Conservation (phyloP, 2,888 invertebrate genomes). For the Aplocera efformata region DNA sequence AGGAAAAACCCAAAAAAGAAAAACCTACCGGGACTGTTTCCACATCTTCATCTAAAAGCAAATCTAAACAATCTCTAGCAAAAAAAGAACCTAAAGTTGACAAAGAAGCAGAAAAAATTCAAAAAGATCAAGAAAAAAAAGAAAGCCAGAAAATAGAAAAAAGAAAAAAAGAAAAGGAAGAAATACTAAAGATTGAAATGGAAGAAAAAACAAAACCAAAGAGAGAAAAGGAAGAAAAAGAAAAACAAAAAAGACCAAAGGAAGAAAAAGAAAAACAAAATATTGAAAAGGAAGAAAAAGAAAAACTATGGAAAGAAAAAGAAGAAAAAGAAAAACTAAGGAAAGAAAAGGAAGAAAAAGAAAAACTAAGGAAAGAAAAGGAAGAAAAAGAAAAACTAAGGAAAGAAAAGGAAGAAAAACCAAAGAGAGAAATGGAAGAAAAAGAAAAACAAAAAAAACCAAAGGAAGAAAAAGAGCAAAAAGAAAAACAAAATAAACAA, state of each 20-base stretch:
- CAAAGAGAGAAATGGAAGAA: slow-evolving; percentile 11
- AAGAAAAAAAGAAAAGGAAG: slow-evolving; percentile 20
- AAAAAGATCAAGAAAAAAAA: slow-evolving; percentile 18
- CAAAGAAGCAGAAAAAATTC: slow-evolving; percentile 8
- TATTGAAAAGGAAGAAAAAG: slow-evolving; percentile 1
- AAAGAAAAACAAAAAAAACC: slow-evolving; percentile 15
- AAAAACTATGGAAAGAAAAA: slow-evolving; percentile 1
- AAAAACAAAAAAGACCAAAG: slow-evolving; percentile 14
- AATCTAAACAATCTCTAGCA: slow-evolving; percentile 1
- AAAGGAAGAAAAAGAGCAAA: slow-evolving; percentile 11
- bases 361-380: slow-evolving; percentile 17
- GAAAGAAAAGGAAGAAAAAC: slow-evolving; percentile 7
- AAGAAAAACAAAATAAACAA: neutral
- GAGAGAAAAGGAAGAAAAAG: slow-evolving; percentile 14
- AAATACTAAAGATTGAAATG: slow-evolving; percentile 14
- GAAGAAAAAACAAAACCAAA: neutral
- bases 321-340: slow-evolving; percentile 12
- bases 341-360: slow-evolving; percentile 24
- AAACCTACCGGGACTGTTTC: slow-evolving; percentile 6
- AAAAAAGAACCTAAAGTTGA: slow-evolving; percentile 7
- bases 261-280: slow-evolving; percentile 1
- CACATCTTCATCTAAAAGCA: slow-evolving; percentile 6
- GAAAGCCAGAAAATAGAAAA: slow-evolving; percentile 22
- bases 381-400: slow-evolving; percentile 18
- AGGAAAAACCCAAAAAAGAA: slow-evolving; percentile 1